These are phyloP conservation scores for Copidosoma aretas DNA, from an alignment of 2,888 invertebrate species.

Conservation along the genomic window DNA sequence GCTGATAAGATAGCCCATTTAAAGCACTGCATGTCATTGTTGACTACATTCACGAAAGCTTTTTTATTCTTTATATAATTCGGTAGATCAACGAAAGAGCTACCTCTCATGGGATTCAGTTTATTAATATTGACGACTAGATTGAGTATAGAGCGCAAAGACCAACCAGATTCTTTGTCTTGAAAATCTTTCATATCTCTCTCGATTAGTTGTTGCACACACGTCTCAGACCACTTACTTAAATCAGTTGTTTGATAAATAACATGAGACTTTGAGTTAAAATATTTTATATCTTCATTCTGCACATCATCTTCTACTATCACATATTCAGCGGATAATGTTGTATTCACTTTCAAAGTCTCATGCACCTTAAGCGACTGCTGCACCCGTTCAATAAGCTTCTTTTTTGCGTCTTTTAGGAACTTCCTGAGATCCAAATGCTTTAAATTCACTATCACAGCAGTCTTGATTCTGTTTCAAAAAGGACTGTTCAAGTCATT, in stretches of 20 bases:
- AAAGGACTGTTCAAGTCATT: no score
- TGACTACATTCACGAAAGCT: no score
- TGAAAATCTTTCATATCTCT: neutral
- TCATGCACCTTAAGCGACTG: neutral
- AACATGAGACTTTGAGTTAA: neutral
- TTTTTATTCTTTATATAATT: slow-evolving; percentile 10
- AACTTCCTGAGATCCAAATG: no score
- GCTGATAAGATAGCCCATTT: slow-evolving; percentile 46
- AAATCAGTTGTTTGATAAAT: neutral
- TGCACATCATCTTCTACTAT: neutral
- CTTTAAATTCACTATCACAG: no score
- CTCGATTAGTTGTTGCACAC: neutral
- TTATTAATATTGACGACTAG: neutral
- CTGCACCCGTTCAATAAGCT: no score
- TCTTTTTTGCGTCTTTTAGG: no score
- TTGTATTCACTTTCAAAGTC: neutral
- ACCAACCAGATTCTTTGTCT: neutral
- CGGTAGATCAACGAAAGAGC: neutral
- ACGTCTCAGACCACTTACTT: neutral
- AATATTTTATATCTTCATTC: slow-evolving; percentile 1
- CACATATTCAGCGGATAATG: neutral
- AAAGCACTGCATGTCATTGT: slow-evolving; percentile 42
- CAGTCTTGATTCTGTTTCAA: no score
- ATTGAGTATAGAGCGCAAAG: neutral
- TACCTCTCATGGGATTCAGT: neutral